Evolutionary conservation across 2,113 vertebrate species (phyloP).

Genomic region (Nothobranchius furzeri): DNA sequence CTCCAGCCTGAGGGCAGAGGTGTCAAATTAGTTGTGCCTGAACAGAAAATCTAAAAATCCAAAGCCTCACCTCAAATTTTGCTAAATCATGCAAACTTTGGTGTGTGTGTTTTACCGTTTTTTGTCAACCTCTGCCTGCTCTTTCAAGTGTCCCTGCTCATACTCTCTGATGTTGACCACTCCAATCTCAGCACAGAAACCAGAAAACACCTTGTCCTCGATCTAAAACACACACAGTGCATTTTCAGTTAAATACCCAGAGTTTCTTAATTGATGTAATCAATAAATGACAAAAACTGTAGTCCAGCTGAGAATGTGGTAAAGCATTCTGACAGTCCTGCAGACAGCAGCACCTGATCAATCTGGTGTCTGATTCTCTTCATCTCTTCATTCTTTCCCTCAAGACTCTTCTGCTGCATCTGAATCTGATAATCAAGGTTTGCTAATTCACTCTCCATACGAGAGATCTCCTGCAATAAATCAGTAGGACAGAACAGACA

Average conservation of each 20-base stretch:
- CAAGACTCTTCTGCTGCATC: slow-evolving; percentile 79
- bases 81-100: not conserved
- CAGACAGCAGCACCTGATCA: slow-evolving; percentile 78
- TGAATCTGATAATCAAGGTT: slow-evolving; percentile 83
- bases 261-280: too few species aligned
- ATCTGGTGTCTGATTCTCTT: slow-evolving; percentile 77
- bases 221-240: slow-evolving; percentile 73
- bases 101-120: slow-evolving; percentile 79
- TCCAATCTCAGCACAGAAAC: slow-evolving; percentile 92
- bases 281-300: not conserved
- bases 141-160: slow-evolving; percentile 85
- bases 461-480: slow-evolving; percentile 87
- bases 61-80: not conserved
- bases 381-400: slow-evolving; percentile 76
- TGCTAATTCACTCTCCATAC: slow-evolving; percentile 84
- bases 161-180: slow-evolving; percentile 90
- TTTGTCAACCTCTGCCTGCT: slow-evolving; percentile 86
- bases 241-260: not conserved
- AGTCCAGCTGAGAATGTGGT: not conserved
- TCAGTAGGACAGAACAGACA: not conserved
- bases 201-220: slow-evolving; percentile 88
- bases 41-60: not conserved
- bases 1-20: slow-evolving; percentile 80
- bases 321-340: not conserved
- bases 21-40: not conserved